Evolutionary conservation across 2,888 invertebrate genomes (phyloP).

Genomic region (Brachypalpus laphriformis): DNA sequence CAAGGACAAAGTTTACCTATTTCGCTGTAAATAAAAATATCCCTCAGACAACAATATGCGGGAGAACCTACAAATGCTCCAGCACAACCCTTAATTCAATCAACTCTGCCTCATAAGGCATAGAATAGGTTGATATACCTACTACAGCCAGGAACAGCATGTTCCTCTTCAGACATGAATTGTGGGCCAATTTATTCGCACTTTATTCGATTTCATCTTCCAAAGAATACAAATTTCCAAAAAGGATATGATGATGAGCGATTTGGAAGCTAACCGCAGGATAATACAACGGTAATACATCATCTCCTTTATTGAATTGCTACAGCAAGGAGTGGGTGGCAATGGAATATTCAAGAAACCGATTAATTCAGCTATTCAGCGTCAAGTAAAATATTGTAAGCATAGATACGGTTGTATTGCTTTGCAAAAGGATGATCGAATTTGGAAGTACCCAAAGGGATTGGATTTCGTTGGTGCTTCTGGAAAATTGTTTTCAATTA

Average conservation of each 20-base stretch:
- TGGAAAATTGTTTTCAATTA: slow-evolving; percentile 14
- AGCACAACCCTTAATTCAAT: neutral
- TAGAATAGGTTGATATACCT: too few relatives aligned
- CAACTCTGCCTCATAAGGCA: neutral
- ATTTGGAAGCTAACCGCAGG: slow-evolving; percentile 46
- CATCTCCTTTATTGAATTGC: slow-evolving; percentile 35
- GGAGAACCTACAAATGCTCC: neutral
- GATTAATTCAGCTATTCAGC: slow-evolving; percentile 40
- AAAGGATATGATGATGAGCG: slow-evolving; percentile 32
- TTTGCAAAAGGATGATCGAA: neutral
- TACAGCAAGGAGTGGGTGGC: too few relatives aligned
- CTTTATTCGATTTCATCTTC: slow-evolving; percentile 2
- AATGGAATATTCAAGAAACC: slow-evolving; percentile 1
- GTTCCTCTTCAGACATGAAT: neutral
- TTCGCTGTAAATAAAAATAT: neutral
- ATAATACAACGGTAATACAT: slow-evolving; percentile 49
- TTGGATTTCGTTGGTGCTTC: neutral
- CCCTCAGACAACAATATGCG: neutral
- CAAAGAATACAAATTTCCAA: neutral
- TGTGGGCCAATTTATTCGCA: slow-evolving; percentile 8
- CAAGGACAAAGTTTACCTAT: neutral
- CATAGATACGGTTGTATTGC: neutral
- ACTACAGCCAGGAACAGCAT: neutral
- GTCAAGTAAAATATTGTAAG: slow-evolving; percentile 4
- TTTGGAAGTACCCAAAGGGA: neutral